Evolutionary conservation across 64 coral and sea anemone species (phyloP).

Genomic region (Montipora sp.): DNA sequence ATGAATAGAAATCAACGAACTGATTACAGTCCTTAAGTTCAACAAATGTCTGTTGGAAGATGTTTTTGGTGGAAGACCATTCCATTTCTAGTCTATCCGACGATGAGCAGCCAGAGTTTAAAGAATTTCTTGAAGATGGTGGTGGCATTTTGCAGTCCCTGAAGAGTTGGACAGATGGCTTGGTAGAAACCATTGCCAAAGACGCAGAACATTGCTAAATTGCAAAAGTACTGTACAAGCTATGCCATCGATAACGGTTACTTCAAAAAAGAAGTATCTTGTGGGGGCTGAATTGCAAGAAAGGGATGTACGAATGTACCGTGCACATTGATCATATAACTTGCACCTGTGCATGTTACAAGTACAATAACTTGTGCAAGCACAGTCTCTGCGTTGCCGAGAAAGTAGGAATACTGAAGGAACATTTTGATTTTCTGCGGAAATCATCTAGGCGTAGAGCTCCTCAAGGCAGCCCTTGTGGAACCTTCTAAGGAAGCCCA

Average conservation of each 20-base stretch:
- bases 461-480: background rate
- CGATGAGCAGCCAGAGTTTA: background rate
- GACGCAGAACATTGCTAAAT: background rate
- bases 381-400: background rate
- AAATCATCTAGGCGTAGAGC: background rate
- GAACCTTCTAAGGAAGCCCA: background rate
- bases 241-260: background rate
- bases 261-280: background rate
- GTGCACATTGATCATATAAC: slow-evolving; percentile 19
- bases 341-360: slow-evolving; percentile 40
- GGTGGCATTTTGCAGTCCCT: background rate
- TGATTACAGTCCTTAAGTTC: slow-evolving; percentile 12
- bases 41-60: slow-evolving; percentile 46
- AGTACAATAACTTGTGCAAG: background rate
- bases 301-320: slow-evolving; percentile 39
- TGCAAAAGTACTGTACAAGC: background rate
- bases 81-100: background rate
- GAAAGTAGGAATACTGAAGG: background rate
- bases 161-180: background rate
- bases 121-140: background rate
- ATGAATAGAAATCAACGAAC: slow-evolving; percentile 5
- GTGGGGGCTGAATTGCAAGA: slow-evolving; percentile 13
- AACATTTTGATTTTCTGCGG: background rate
- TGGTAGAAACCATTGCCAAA: background rate
- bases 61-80: slow-evolving; percentile 2